Conservation (phyloP, 2,797 vertebrate genomes). For the Crypturellus tataupa region DNA sequence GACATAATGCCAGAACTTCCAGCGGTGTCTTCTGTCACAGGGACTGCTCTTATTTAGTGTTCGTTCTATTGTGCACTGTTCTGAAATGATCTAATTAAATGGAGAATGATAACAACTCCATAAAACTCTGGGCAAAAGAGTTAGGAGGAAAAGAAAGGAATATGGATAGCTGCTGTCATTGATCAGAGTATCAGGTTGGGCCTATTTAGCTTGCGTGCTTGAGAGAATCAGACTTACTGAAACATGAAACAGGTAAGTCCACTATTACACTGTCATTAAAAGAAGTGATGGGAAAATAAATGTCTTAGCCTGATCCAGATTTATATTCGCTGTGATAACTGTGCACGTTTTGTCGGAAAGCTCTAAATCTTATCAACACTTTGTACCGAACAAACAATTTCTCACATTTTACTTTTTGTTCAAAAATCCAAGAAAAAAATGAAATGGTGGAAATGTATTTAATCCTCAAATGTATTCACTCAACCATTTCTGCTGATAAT, state of each 20-base stretch:
- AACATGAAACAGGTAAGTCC: neutral
- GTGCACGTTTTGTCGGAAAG: neutral
- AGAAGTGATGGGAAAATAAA: neutral
- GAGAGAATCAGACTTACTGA: neutral
- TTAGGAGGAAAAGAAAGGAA: neutral
- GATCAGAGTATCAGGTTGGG: accelerated
- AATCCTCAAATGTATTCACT: neutral
- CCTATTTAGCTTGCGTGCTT: neutral
- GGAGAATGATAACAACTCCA: neutral
- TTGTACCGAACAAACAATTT: neutral
- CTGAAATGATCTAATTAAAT: neutral
- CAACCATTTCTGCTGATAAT: neutral
- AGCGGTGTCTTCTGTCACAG: neutral
- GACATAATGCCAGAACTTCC: neutral
- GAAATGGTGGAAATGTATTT: no score
- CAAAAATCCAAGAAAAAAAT: neutral
- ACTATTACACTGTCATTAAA: neutral
- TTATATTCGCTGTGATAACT: neutral
- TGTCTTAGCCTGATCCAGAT: neutral
- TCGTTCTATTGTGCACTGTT: neutral
- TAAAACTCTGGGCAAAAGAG: neutral
- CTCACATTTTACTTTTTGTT: neutral
- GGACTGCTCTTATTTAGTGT: neutral
- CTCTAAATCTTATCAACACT: accelerated
- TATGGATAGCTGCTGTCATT: neutral